Conservation (phyloP, 2,113 vertebrate genomes). For the Labeo rohita region DNA sequence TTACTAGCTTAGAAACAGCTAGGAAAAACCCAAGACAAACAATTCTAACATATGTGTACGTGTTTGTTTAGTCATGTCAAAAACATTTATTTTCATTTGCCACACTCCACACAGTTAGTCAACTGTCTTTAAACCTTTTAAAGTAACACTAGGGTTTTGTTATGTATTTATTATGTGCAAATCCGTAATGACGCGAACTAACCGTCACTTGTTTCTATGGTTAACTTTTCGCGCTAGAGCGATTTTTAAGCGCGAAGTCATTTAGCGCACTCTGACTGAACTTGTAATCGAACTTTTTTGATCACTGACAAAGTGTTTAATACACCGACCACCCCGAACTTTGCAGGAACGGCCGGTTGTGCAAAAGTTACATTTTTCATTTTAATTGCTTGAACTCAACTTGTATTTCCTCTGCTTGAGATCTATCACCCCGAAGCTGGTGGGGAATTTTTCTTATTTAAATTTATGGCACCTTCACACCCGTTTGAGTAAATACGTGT, state of each 20-base stretch:
- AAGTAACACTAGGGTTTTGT: too few relatives aligned
- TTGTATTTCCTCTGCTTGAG: neutral
- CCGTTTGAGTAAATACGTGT: conserved; percentile 66
- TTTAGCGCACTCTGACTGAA: neutral
- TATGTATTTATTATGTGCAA: neutral
- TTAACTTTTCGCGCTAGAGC: neutral
- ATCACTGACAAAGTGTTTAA: neutral
- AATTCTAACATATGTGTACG: neutral
- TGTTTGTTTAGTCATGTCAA: neutral
- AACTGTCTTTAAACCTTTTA: neutral
- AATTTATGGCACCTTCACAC: conserved; percentile 58
- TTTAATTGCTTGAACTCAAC: neutral
- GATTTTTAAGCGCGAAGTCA: neutral
- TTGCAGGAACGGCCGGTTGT: neutral
- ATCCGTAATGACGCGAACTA: too few relatives aligned
- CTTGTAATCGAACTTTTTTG: neutral
- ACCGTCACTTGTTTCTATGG: neutral
- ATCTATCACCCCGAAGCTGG: conserved; percentile 31
- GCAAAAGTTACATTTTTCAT: neutral
- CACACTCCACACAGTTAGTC: neutral
- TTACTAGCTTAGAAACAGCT: too few relatives aligned
- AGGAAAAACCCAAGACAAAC: neutral
- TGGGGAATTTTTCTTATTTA: conserved; percentile 48
- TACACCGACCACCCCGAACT: neutral
- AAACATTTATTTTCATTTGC: neutral